Conservation (phyloP, 2,113 vertebrate genomes). For the Myiagra hebetior region DNA sequence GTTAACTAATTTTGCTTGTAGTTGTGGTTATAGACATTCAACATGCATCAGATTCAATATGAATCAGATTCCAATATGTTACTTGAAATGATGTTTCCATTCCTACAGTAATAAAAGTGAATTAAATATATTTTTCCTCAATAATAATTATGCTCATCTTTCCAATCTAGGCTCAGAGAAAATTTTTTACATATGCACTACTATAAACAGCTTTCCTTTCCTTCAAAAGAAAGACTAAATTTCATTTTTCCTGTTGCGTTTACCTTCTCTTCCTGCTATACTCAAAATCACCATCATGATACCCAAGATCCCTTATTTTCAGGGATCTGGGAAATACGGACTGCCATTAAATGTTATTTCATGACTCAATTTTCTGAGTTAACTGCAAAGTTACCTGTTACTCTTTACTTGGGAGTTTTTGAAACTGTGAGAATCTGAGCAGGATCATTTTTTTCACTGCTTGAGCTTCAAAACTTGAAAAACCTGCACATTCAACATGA, state of each 20-base stretch:
- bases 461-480: background rate
- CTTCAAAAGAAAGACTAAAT: background rate
- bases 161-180: background rate
- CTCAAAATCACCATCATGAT: background rate
- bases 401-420: background rate
- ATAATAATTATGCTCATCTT: background rate
- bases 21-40: background rate
- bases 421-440: background rate
- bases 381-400: background rate
- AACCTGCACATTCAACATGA: background rate
- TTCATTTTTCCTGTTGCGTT: background rate
- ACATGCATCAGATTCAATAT: background rate
- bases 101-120: background rate
- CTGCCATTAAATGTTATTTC: background rate
- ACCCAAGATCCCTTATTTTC: background rate
- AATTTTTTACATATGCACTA: background rate
- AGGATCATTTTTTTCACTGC: background rate
- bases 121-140: background rate
- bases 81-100: background rate
- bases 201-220: background rate
- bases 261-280: background rate
- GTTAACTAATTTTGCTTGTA: background rate
- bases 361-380: background rate
- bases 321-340: background rate
- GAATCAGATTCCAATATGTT: background rate